Conservation (phyloP, 2,888 invertebrate genomes). For the Quadroppia sp. region DNA sequence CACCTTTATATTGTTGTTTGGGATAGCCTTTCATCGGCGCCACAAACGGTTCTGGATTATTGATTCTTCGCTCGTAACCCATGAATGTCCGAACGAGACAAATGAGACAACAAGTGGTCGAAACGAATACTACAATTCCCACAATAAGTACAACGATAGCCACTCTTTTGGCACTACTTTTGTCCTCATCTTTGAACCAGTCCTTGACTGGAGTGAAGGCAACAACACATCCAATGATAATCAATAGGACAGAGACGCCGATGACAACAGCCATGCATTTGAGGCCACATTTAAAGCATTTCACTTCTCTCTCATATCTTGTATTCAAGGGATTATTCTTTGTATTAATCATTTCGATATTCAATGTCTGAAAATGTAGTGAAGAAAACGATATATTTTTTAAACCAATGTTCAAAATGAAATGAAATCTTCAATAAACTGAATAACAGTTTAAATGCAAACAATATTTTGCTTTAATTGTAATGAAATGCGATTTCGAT, state of each 20-base stretch:
- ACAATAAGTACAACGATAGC: not conserved
- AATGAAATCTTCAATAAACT: too few species aligned
- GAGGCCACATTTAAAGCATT: not conserved
- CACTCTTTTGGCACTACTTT: not conserved
- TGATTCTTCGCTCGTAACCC: not conserved
- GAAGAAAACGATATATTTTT: too few species aligned
- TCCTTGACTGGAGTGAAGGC: not conserved
- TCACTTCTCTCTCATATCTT: not conserved
- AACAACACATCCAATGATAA: not conserved
- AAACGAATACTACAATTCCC: not conserved
- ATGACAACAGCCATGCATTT: not conserved
- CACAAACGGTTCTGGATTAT: slow-evolving; percentile 4
- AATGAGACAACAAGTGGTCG: not conserved
- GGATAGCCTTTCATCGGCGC: not conserved
- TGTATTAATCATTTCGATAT: too few species aligned
- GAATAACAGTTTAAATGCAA: too few species aligned
- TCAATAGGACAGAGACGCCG: not conserved
- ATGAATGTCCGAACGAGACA: not conserved
- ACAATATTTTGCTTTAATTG: too few species aligned
- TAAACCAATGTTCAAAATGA: too few species aligned
- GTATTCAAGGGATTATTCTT: not conserved
- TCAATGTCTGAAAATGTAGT: too few species aligned
- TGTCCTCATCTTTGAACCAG: not conserved
- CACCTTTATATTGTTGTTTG: slow-evolving; percentile 7
- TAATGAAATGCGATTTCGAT: too few species aligned